Base-by-base conservation (phyloP, 2,888 invertebrate genomes). In the Sinhomidia bicolor region DNA sequence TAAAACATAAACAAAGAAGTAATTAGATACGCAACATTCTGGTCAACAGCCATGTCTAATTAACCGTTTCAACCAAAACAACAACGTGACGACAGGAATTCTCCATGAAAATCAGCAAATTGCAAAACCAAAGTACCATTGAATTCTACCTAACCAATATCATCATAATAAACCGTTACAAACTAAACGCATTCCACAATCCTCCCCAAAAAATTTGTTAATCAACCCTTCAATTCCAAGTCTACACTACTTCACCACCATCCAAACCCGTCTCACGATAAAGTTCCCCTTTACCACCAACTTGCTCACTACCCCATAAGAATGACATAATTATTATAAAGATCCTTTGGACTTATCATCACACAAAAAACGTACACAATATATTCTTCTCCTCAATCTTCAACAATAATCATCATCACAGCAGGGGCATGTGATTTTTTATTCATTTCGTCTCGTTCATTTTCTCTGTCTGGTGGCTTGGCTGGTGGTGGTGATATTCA, bases 341-440 rank as follows among this genome's bases (percentile, higher is more conserved):
- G 20, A 57, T 20, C 5, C 57, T 20, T n/a, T 17, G 54, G 60
- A 60, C 60, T 60, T 23, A 17, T 26, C 23, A 60, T 4, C 2
- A 62, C 10, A 14, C 3, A 26, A n/a, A 62, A 68, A 17, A 10
- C 10, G n/a, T 17, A 17, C 68, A 68, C 17, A 41, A n/a, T n/a
- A n/a, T n/a, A 32, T 71, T 71, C 68, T 36, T 62, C 20, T 80
- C 57, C 51, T 29, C 17, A 78, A 80, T 68, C n/a, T n/a, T 10
- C 17, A 68, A 68, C 29, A 80, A 65, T 65, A 81, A 82, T 82
- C 81, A 82, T 68, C 65, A 82, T 68, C 81, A 9, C 81, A 82
- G 81, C 81, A 29, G 81, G 68, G 51, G 65, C 68, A 51, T 54
- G 51, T 68, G 65, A n/a, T 36, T 80, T 36, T 80, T 12, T 80